Base-by-base conservation (phyloP, 2,888 invertebrate genomes). In the Notodonta ziczac region DNA sequence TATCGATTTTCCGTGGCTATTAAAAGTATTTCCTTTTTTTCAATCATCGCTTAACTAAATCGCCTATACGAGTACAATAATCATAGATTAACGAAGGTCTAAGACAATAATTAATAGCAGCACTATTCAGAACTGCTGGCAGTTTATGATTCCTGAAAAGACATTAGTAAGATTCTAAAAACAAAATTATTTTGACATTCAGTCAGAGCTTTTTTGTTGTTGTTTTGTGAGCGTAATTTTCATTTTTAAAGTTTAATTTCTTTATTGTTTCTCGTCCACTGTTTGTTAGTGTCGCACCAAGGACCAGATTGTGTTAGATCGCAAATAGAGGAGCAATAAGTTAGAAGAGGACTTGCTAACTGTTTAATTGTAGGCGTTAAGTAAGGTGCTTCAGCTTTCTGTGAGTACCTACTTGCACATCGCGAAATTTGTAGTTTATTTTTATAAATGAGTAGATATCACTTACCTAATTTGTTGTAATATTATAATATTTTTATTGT, bases 1-100 rank as follows among this genome's bases (percentile, higher is more conserved):
- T 88, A 91, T 91, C 82, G 91, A 91, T 90, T 90, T 86, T 80
- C 62, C 64, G 58, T 24, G 50, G 13, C 5, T 42, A n/a, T 35
- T 35, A 5, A 6, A 35, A 3, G 24, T 44, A 44, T 12, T 12
- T 44, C 44, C 12, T 46, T 46, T 46, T 46, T 13, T n/a, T 46
- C 4, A 46, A n/a, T n/a, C 4, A 10, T 42, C 42, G 12, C 9
- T 42, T 10, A 42, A 42, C 12, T 9, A 10, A 42, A 42, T 40
- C 7, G 40, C 24, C 24, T 4, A 42, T 42, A 42, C 7, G 48
- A 48, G 14, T 10, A 1, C n/a, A n/a, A 48, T n/a, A n/a, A n/a
- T n/a, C n/a, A n/a, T n/a, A n/a, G n/a, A n/a, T n/a, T n/a, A n/a
- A n/a, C n/a, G n/a, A n/a, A n/a, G n/a, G n/a, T n/a, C n/a, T n/a